Conservation (phyloP, 2,797 vertebrate genomes). For the Clamator glandarius region DNA sequence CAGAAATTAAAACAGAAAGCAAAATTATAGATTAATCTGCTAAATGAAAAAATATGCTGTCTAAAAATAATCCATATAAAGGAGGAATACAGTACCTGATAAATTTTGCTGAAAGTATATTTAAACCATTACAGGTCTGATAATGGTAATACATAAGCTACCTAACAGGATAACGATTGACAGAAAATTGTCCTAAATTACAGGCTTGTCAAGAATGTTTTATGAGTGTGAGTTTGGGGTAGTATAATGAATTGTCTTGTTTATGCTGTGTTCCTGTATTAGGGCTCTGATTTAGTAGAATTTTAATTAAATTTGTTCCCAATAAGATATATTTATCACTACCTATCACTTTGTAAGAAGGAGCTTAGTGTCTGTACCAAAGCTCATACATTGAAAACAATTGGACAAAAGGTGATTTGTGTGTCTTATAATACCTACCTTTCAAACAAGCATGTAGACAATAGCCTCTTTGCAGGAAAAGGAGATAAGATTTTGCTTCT, state of each 20-base stretch:
- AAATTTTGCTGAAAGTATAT: not conserved
- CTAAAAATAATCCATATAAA: not conserved
- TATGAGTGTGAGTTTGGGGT: not conserved
- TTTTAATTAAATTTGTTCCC: constrained; percentile 31
- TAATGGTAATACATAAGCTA: not conserved
- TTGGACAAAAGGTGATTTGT: not conserved
- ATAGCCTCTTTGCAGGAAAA: not conserved
- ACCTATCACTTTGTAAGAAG: not conserved
- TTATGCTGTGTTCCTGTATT: constrained; percentile 21
- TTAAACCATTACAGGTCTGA: not conserved
- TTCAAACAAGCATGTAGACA: not conserved
- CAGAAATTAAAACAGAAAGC: not conserved
- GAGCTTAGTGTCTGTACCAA: not conserved
- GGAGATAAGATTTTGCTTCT: not conserved
- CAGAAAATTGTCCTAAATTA: constrained; percentile 28
- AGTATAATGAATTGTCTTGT: constrained; percentile 17
- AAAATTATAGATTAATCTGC: not conserved
- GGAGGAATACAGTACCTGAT: not conserved
- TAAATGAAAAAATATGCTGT: not conserved
- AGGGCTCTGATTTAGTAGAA: not conserved
- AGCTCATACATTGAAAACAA: not conserved
- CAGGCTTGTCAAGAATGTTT: constrained; percentile 2
- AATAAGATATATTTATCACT: constrained; percentile 27
- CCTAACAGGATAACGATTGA: not conserved
- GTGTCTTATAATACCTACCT: not conserved